Conservation (phyloP, 2,797 vertebrate genomes). For the Sciurus carolinensis region DNA sequence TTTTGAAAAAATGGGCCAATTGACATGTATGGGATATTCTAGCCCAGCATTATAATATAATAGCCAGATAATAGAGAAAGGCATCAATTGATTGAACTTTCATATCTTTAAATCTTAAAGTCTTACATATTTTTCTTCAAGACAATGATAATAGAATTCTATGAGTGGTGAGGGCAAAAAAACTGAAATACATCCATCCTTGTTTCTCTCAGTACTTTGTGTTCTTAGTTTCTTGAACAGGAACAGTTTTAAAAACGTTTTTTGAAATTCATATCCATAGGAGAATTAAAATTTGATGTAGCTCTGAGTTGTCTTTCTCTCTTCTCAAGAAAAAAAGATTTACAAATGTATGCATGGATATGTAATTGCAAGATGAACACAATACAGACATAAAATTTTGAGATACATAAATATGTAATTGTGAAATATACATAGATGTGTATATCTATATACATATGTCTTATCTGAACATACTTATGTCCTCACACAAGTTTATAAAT, state of each 20-base stretch:
- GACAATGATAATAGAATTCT: background rate
- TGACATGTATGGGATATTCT: background rate
- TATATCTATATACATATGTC: background rate
- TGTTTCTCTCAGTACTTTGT: background rate
- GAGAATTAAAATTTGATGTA: slow-evolving; percentile 23
- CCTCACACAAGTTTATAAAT: background rate
- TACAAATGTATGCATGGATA: background rate
- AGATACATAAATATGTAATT: too few species aligned
- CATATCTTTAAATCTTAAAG: background rate
- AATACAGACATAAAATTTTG: too few species aligned
- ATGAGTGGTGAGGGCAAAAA: background rate
- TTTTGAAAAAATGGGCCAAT: background rate
- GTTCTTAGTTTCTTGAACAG: slow-evolving; percentile 26
- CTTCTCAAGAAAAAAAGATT: background rate
- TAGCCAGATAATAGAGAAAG: background rate
- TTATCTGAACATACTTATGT: background rate
- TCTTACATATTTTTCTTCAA: slow-evolving; percentile 13
- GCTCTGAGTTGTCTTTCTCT: background rate
- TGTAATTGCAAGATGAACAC: background rate
- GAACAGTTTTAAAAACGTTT: background rate
- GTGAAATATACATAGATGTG: background rate
- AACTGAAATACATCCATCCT: background rate
- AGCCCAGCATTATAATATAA: background rate
- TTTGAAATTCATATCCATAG: background rate
- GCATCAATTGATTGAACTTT: background rate